Percentiles rank a stretch among this genome's conserved stretches.
These are phyloP conservation scores for Sebastes aleutianus DNA, from an alignment of 2,797 vertebrate species.

Conservation along the genomic window DNA sequence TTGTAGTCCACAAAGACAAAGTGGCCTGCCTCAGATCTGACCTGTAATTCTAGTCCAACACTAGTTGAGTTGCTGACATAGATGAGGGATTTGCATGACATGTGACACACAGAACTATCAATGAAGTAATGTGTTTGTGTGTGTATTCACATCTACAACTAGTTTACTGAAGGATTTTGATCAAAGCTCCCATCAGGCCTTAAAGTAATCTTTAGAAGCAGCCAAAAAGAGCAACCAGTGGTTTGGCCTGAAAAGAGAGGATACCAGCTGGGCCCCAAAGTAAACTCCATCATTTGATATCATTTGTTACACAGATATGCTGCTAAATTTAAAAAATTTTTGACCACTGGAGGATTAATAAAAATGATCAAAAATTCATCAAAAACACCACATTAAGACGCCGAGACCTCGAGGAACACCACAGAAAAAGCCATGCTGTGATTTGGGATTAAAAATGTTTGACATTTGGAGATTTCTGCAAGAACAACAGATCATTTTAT, in stretches of 20 bases:
- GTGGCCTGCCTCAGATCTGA: background rate
- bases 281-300: background rate
- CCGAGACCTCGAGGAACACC: too few relatives aligned
- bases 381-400: background rate
- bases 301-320: background rate
- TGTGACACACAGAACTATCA: background rate
- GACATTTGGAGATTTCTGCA: too few relatives aligned
- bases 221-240: constrained; percentile 17
- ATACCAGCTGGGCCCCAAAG: background rate
- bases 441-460: rapidly evolving
- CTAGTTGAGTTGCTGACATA: background rate
- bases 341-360: rapidly evolving
- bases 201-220: constrained; percentile 24
- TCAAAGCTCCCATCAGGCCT: constrained; percentile 17
- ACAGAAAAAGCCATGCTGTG: too few relatives aligned
- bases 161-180: constrained; percentile 2
- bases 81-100: too few relatives aligned
- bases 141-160: background rate
- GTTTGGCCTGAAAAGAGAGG: constrained; percentile 14
- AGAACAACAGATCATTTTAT: too few relatives aligned
- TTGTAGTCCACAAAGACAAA: background rate
- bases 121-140: background rate
- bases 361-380: background rate
- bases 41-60: background rate
- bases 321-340: too few relatives aligned